Evolutionary conservation across 1,140 invertebrate species (phyloP), one percentile per base, ranked within the genome.

Genomic region (Atta colombica): DNA sequence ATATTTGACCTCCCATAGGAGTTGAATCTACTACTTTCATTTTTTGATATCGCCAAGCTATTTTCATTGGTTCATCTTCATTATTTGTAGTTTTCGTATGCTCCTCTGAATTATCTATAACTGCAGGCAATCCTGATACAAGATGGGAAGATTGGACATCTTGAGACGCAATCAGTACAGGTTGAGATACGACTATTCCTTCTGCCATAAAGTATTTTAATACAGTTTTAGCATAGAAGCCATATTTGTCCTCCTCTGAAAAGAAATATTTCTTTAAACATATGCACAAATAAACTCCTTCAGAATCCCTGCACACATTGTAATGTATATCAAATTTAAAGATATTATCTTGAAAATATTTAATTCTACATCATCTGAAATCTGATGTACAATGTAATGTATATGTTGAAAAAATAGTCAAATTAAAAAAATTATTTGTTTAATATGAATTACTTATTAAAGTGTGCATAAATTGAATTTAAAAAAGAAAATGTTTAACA

Each of bases 41-140:
- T 88, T 97, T 97, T 92, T 98, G 97, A 94, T 98, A 98, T 71
- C 98, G 96, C 97, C 98, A 98, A 7, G 98, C 98, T 93, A 98
- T 98, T 92, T 97, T 97, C 96, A 98, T 97, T 88, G 97, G 96
- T 69, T 97, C 96, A 78, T 95, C 93, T 68, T 80, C 74, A 77
- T 77, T 77, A 81, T 39, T 5, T 53, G 10, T 65, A 35, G 65
- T 63, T 85, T 89, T 88, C 5, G 81, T 39, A 86, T 77, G 80
- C 69, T 16, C 28, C 2, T 72, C 92, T 51, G 92, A 84, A 68
- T 93, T 93, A 60, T 88, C 87, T 81, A 93, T 91, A 35, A 96
- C 92, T 82, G 95, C 94, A 72, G 96, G 96, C 85, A 96, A 87
- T 87, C 95, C 95, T 92, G 96, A 95, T 92, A 97, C 95, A 82